Base-by-base conservation (phyloP, 2,888 invertebrate species). In the Rapana venosa region DNA sequence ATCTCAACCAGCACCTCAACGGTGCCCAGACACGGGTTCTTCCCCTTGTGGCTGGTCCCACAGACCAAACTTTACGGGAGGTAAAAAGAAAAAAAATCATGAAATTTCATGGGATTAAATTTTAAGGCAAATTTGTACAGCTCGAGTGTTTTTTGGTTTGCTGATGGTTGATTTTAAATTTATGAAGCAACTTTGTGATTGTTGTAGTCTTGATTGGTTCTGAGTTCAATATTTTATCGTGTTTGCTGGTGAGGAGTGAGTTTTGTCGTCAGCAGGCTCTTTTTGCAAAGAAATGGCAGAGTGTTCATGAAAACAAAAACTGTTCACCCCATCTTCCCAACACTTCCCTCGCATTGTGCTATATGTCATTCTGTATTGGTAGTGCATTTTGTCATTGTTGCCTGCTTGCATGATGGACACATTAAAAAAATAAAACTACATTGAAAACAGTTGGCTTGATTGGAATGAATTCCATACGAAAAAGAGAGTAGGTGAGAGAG, bases 401-500 rank as follows among this genome's bases (percentile, higher is more conserved):
- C 85, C 61, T 85, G 85, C 85, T 61, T 85, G 56, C 85, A 85
- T 85, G 85, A 58, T 58, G 56, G 61, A 85, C 85, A 85, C 61
- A 61, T 30, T 85, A 85, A 85, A 85, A 81, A 77, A 36, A 56
- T 56, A 26, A 32, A 81, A 20, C 30, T 30, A 77, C 22, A 20
- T 8, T 70, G 70, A n/a, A 61, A 61, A 61, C 30, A 30, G 32
- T 32, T 32, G 77, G 32, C 30, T 30, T 77, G 5, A 13, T 6
- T 77, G 11, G 70, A 70, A 17, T 70, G 70, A 70, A 5, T 70
- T 11, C 26, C 22, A 13, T 70, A 5, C 5, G 5, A 26, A 5
- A 22, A 22, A 70, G 22, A 22, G 5, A 70, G 70, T 70, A 70
- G 11, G 11, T 58, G 11, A 8, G 8, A 13, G 11, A 13, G 8